Evolutionary conservation across 2,888 invertebrate species (phyloP), one percentile per base, ranked within the genome.

Genomic region (Calephelis perditalis): DNA sequence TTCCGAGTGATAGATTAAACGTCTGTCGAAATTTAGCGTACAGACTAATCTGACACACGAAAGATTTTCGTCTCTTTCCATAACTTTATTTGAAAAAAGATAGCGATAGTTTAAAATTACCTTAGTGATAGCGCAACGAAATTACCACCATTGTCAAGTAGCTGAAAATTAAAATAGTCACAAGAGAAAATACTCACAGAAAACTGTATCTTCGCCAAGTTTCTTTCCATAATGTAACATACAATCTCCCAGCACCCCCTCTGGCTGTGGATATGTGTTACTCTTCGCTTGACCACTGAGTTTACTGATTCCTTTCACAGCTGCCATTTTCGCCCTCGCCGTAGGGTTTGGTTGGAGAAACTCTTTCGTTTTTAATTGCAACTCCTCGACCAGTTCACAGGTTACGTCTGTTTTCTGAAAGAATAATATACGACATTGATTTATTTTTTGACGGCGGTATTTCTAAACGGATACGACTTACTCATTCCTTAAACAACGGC

Each of bases 271-370:
- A 87, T 99, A 99, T 55, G 98, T 97, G 79, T 97, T 96, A 68
- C 97, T 97, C 91, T 98, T 99, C 47, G 98, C 97, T 84, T 98
- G 98, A 11, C 99, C 98, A 76, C 98, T 96, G 68, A 99, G 92
- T 91, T 99, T 99, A 75, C 98, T 98, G 74, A 99, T 97, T 65
- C 97, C 96, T 86, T 97, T 97, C 47, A 97, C 97, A 62, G 97
- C 97, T 7, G 97, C 97, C 97, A 97, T 97, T 88, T 97, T 97
- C 49, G 97, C 97, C 63, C 97, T 92, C 12, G 97, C 97, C 65
- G 96, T 98, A 62, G 99, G 99, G 92, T 99, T 99, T 60, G 99
- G 99, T 84, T 99, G 99, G 55, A 99, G 93, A 85, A 97, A 99
- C 91, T 99, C 99, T 92, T 98, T 99, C 62, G 99, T 99, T 92